These are phyloP conservation scores for Drosophila novamexicana DNA, from an alignment of 1,140 invertebrate species.

Conservation along the genomic window DNA sequence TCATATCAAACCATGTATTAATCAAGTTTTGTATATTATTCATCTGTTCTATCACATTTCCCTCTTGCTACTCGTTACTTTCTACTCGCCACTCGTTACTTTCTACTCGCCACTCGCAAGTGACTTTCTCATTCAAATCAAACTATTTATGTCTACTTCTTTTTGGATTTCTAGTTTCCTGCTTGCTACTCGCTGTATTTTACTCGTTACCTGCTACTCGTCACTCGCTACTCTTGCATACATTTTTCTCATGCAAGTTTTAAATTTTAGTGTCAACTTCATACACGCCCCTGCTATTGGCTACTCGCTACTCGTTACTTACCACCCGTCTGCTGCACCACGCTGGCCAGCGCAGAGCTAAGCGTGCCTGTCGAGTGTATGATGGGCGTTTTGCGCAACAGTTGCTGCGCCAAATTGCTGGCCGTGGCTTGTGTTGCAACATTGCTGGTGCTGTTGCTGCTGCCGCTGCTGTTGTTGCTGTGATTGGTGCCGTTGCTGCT, in stretches of 20 bases:
- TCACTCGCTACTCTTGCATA: not conserved
- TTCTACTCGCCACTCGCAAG: not conserved
- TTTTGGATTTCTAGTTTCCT: not conserved
- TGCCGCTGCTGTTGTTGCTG: conserved; percentile 22
- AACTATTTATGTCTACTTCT: not conserved
- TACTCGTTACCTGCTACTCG: not conserved
- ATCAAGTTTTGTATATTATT: no score
- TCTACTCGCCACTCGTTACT: not conserved
- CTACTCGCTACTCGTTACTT: not conserved
- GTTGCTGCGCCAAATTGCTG: conserved; percentile 61
- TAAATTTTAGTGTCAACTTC: not conserved
- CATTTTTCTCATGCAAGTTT: not conserved
- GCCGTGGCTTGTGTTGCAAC: conserved; percentile 7
- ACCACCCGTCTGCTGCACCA: conserved; percentile 70
- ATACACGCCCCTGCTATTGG: not conserved
- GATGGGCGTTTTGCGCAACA: conserved; percentile 79
- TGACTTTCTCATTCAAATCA: not conserved
- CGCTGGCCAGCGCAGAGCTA: conserved; percentile 64
- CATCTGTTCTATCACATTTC: not conserved
- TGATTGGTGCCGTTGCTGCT: conserved; percentile 20
- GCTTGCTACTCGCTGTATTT: not conserved
- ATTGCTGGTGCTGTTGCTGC: conserved; percentile 27
- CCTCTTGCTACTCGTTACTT: not conserved
- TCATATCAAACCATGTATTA: no score
- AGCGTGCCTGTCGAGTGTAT: conserved; percentile 75